Evolutionary conservation across 2,888 invertebrate genomes (phyloP).

Genomic region (Andrena hattorfiana): DNA sequence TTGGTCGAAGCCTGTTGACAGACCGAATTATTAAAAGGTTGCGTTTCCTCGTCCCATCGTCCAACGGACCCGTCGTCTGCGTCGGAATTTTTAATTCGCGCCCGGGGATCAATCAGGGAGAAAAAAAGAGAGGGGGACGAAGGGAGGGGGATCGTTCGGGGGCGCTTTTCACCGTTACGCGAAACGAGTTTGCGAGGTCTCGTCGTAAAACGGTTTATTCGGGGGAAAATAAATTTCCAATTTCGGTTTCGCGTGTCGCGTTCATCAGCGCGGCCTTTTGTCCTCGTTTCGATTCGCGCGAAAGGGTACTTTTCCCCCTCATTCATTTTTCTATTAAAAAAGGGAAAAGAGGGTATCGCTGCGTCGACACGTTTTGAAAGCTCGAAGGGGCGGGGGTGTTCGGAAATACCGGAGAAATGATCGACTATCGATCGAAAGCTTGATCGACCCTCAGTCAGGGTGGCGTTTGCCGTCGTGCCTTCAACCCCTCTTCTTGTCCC

Average conservation of each 20-base stretch:
- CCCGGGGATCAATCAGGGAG: too few relatives aligned
- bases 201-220: neutral
- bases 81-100: constrained; percentile 47
- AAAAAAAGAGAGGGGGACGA: neutral
- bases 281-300: neutral
- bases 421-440: neutral
- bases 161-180: neutral
- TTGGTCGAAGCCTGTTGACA: constrained; percentile 53
- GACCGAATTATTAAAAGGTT: constrained; percentile 70
- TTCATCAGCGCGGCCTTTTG: neutral
- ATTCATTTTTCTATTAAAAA: neutral
- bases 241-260: constrained; percentile 1
- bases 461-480: constrained; percentile 46
- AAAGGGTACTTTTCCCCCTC: too few relatives aligned
- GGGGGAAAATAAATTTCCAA: constrained; percentile 5
- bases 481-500: constrained; percentile 58
- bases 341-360: neutral
- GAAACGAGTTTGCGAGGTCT: neutral
- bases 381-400: too few relatives aligned
- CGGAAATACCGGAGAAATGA: neutral
- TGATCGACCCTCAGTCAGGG: constrained; percentile 29
- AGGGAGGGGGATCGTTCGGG: neutral
- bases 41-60: constrained; percentile 34
- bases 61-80: constrained; percentile 32
- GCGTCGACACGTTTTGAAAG: neutral